Evolutionary conservation across 2,888 invertebrate species (phyloP).

Genomic region (Furcula furcula): DNA sequence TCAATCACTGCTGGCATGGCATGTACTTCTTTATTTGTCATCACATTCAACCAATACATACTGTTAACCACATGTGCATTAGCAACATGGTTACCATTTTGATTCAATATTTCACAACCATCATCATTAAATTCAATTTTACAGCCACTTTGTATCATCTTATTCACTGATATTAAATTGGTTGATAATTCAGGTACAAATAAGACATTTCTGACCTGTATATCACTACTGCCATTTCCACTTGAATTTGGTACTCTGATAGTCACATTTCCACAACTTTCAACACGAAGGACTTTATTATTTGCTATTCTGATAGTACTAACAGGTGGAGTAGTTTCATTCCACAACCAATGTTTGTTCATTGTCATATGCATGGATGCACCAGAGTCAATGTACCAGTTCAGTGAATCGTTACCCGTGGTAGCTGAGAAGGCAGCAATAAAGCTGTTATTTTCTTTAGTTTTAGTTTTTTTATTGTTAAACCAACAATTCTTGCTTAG

Average conservation of each 20-base stretch:
- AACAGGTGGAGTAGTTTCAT: constrained; percentile 1
- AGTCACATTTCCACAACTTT: neutral
- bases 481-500: too few relatives aligned
- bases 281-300: constrained; percentile 2
- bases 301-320: constrained; percentile 2
- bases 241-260: neutral
- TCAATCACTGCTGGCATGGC: too few relatives aligned
- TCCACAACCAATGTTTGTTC: constrained; percentile 7
- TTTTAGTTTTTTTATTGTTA: too few relatives aligned
- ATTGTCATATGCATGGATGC: constrained; percentile 24
- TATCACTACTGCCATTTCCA: too few relatives aligned
- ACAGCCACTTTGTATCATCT: neutral
- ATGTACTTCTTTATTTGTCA: too few relatives aligned
- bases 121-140: too few relatives aligned
- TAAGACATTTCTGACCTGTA: too few relatives aligned
- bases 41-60: too few relatives aligned
- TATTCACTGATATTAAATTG: neutral
- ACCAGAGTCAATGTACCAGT: constrained; percentile 38
- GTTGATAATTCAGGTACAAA: neutral
- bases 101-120: neutral
- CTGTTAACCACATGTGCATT: too few relatives aligned
- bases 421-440: too few relatives aligned
- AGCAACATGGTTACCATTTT: neutral
- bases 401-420: too few relatives aligned
- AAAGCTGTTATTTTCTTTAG: too few relatives aligned